Conservation (phyloP, 1,140 invertebrate genomes). For the Saxidomus purpurata region DNA sequence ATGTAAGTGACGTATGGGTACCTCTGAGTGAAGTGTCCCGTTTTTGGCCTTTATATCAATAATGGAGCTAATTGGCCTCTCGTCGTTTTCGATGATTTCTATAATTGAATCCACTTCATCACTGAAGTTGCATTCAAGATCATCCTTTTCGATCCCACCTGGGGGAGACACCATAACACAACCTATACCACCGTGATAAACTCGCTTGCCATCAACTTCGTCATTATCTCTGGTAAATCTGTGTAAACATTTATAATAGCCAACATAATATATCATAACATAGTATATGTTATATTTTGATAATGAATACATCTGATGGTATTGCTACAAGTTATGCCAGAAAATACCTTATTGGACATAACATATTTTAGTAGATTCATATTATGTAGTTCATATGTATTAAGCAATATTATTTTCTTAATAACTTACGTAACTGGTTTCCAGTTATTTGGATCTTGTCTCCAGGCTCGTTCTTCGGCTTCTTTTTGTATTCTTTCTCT, state of each 20-base stretch:
- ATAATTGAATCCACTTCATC: slow-evolving; percentile 49
- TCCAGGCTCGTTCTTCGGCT: slow-evolving; percentile 7
- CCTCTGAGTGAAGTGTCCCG: background rate
- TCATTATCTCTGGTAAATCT: background rate
- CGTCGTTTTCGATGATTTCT: slow-evolving; percentile 11
- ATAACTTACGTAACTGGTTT: slow-evolving; percentile 41
- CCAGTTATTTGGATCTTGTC: slow-evolving; percentile 48
- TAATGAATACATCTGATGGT: background rate
- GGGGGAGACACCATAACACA: slow-evolving; percentile 35
- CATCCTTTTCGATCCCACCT: slow-evolving; percentile 22
- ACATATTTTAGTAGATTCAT: too few relatives aligned
- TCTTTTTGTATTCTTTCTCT: slow-evolving; percentile 20
- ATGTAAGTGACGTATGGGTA: background rate
- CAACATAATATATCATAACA: background rate
- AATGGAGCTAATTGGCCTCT: slow-evolving; percentile 38
- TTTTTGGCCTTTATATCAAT: slow-evolving; percentile 16
- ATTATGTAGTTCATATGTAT: too few relatives aligned
- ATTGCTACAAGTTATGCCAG: background rate
- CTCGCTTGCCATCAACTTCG: slow-evolving; percentile 28
- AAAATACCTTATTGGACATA: background rate
- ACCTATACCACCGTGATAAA: slow-evolving; percentile 22
- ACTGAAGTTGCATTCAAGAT: slow-evolving; percentile 22
- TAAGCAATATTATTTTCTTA: too few relatives aligned
- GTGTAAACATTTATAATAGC: too few relatives aligned
- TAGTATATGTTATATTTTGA: background rate